Conservation (phyloP, 2,797 vertebrate genomes). For the Pseudocheirus occidentalis region DNA sequence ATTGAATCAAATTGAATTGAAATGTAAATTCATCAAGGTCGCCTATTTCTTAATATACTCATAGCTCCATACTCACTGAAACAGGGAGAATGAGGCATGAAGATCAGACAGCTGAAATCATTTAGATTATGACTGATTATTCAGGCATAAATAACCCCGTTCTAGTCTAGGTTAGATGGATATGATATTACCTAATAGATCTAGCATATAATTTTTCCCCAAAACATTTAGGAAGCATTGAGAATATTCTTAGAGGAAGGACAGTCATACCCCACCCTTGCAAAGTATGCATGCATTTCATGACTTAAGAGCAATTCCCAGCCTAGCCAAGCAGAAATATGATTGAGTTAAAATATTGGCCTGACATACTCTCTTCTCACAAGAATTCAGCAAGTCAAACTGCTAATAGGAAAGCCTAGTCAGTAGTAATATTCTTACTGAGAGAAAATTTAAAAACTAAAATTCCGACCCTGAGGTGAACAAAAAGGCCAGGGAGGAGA, state of each 20-base stretch:
- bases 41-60: background rate
- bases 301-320: conserved; percentile 69
- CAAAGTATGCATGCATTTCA: conserved; percentile 56
- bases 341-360: conserved; percentile 69
- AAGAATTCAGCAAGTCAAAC: conserved; percentile 66
- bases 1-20: background rate
- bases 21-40: background rate
- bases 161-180: conserved; percentile 27
- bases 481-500: conserved; percentile 55
- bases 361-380: conserved; percentile 41
- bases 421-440: background rate
- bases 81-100: conserved; percentile 13
- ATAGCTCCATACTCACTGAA: conserved; percentile 35
- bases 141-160: conserved; percentile 56
- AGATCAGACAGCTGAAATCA: background rate
- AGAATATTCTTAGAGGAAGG: conserved; percentile 44
- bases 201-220: conserved; percentile 53
- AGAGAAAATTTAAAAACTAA: conserved; percentile 66
- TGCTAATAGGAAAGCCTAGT: conserved; percentile 57
- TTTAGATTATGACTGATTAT: background rate
- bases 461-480: conserved; percentile 61
- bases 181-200: conserved; percentile 42
- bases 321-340: conserved; percentile 66
- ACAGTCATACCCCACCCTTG: conserved; percentile 44
- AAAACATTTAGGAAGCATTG: conserved; percentile 46